Base-by-base conservation (phyloP, 2,888 invertebrate genomes). In the Rosalia funebris region DNA sequence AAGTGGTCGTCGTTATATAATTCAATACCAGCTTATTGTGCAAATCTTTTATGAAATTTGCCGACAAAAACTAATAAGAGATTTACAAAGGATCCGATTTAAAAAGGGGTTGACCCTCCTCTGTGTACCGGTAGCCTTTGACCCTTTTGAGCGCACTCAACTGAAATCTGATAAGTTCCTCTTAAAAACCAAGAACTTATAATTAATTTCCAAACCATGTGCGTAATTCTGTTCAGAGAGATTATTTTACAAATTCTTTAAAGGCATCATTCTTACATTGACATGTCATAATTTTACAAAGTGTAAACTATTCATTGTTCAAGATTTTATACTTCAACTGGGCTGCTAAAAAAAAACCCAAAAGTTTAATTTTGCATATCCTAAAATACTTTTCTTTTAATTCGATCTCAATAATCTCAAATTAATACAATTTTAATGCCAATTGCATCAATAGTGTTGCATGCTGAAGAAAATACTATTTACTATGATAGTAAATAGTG, bases 1-100 rank as follows among this genome's bases (percentile, higher is more conserved):
- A 53, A 61, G 63, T 69, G 60, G 57, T 61, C 60, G 65, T 65
- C 65, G 62, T 71, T 69, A 68, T 61, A 66, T 62, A 68, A 72
- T 70, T 70, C 70, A 68, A 69, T 70, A 71, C 70, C 64, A 56
- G 66, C 69, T 70, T 67, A 72, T 74, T 71, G 73, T 72, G 72
- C 71, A 65, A 69, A 73, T 73, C 73, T 73, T 66, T 71, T 73
- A 69, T 72, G 69, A 68, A 73, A 71, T 73, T 69, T 63, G 70
- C 75, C 75, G 73, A 74, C 72, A 70, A 72, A 74, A 72, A 71
- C 72, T 71, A 74, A 75, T 74, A 71, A 74, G 71, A 71, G 73
- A 72, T 73, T 67, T 66, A 71, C 74, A 75, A 75, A 75, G 71
- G 72, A 66, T 63, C 75, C 75, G 73, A 74, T 73, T 74, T 73